These are phyloP conservation scores for Vireo altiloquus DNA, from an alignment of 2,113 vertebrate species.

Conservation along the genomic window DNA sequence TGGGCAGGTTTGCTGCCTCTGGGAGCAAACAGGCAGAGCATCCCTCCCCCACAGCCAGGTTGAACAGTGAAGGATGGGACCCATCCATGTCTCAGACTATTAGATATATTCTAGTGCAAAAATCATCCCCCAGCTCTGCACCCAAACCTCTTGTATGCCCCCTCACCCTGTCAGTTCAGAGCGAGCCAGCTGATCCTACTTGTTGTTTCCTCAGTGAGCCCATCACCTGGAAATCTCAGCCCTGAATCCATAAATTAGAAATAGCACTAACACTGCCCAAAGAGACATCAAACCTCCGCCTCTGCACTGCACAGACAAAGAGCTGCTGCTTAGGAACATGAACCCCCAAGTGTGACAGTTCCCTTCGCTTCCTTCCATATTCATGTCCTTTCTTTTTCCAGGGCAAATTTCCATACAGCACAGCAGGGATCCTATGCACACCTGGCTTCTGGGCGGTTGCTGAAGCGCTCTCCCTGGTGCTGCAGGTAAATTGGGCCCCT, in stretches of 20 bases:
- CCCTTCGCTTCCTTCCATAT: neutral
- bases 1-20: neutral
- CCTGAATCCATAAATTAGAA: neutral
- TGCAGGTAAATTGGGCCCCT: neutral
- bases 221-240: neutral
- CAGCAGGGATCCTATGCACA: neutral
- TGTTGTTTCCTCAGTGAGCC: neutral
- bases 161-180: neutral
- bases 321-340: neutral
- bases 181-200: neutral
- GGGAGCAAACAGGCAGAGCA: neutral
- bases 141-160: rapidly evolving
- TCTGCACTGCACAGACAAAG: neutral
- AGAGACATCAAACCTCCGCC: neutral
- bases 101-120: neutral
- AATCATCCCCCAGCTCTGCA: neutral
- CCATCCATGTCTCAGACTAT: neutral
- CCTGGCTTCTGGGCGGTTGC: neutral
- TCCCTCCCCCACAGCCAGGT: neutral
- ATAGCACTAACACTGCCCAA: neutral
- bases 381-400: neutral
- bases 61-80: neutral
- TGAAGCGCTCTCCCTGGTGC: neutral
- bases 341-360: neutral
- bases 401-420: neutral